A percentile compares a stretch with the other conserved stretches of the same genome.
Evolutionary conservation across 2,113 vertebrate species (phyloP).

Genomic region (Xenopus borealis): DNA sequence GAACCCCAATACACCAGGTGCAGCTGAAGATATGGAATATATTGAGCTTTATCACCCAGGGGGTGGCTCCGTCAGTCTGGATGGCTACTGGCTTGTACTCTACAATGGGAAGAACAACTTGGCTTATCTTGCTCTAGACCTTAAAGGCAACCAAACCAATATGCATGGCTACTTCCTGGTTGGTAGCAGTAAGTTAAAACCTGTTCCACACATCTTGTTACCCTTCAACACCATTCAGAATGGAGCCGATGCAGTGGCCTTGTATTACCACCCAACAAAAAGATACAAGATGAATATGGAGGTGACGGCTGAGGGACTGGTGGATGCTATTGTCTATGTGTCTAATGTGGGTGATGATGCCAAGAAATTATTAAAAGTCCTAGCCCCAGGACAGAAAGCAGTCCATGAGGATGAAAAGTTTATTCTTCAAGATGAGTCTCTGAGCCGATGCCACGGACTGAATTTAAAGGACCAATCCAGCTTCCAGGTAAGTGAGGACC

Average conservation of each 20-base stretch:
- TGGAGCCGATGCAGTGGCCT: conserved; percentile 69
- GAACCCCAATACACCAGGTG: conserved; percentile 67
- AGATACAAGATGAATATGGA: conserved; percentile 25
- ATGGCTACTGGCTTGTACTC: conserved; percentile 74
- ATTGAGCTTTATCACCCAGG: conserved; percentile 74
- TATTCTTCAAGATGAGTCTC: conserved; percentile 64
- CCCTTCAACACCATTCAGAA: conserved; percentile 76
- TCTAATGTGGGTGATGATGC: conserved; percentile 54
- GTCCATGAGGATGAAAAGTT: conserved; percentile 66
- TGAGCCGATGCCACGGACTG: conserved; percentile 72
- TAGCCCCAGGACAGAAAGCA: conserved; percentile 73
- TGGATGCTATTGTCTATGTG: conserved; percentile 73
- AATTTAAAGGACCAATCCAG: conserved; percentile 61
- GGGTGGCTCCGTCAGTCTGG: conserved; percentile 58
- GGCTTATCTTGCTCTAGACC: conserved; percentile 68
- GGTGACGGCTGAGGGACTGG: conserved; percentile 62
- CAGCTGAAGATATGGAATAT: conserved; percentile 70
- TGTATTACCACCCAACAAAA: conserved; percentile 62
- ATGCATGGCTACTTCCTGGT: conserved; percentile 73
- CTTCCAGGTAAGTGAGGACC: conserved; percentile 62
- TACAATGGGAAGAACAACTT: conserved; percentile 68
- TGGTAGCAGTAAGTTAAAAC: conserved; percentile 65
- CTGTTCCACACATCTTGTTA: conserved; percentile 64
- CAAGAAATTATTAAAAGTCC: conserved; percentile 58
- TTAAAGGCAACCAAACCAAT: conserved; percentile 69